Evolutionary conservation across 2,797 vertebrate species (phyloP).

Genomic region (Oreochromis grahami): DNA sequence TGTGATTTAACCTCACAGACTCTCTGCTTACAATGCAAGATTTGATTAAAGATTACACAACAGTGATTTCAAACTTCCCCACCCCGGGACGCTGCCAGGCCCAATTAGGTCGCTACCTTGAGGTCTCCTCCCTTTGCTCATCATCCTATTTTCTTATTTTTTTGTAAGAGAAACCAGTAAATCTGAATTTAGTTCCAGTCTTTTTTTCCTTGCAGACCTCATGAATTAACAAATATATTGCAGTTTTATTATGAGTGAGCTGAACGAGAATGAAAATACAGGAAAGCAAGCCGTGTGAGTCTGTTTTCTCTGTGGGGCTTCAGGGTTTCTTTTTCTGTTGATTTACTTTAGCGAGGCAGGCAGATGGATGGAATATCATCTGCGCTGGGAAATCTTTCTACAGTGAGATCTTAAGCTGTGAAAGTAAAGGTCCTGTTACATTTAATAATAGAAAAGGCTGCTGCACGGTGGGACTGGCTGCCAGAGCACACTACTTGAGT

Average conservation of each 20-base stretch:
- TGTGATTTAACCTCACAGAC: constrained; percentile 7
- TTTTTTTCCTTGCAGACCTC: constrained; percentile 6
- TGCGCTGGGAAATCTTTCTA: constrained; percentile 14
- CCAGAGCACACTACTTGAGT: constrained; percentile 33
- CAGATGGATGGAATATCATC: background rate
- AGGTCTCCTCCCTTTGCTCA: constrained; percentile 11
- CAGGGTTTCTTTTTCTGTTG: background rate
- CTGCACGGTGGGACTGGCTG: constrained; percentile 26
- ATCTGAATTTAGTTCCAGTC: background rate
- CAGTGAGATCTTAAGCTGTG: constrained; percentile 13
- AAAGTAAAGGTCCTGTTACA: constrained; percentile 46
- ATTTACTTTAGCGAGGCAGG: background rate
- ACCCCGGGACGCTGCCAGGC: constrained; percentile 10
- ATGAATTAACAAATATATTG: constrained; percentile 23
- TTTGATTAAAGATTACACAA: constrained; percentile 32
- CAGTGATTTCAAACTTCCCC: constrained; percentile 4
- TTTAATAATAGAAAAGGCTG: constrained; percentile 68
- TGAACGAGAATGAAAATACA: background rate
- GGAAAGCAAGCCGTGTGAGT: background rate
- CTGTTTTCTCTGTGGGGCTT: background rate
- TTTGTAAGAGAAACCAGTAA: background rate
- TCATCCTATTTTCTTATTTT: background rate
- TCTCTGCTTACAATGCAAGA: constrained; percentile 21
- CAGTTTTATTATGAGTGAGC: background rate
- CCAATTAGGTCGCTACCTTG: constrained; percentile 46